These are phyloP conservation scores for Sphaerodactylus townsendi DNA, from an alignment of 2,113 vertebrate species.

Conservation along the genomic window DNA sequence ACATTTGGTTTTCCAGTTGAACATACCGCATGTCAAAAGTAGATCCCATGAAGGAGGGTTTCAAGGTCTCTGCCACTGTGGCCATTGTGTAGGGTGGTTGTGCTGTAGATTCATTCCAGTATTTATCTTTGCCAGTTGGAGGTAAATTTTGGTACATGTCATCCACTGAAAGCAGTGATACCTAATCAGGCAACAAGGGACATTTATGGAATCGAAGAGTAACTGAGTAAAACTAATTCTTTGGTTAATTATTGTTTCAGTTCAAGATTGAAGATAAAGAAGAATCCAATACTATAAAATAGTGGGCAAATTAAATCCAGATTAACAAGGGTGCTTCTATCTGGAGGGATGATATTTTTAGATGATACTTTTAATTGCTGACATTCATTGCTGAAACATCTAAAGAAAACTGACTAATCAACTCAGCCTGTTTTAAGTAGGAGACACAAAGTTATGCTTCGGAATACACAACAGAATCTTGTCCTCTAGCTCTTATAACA, in stretches of 20 bases:
- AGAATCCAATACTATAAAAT: no score
- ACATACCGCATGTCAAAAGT: slow-evolving; percentile 85
- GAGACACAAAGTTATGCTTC: neutral
- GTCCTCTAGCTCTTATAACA: neutral
- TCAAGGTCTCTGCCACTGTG: slow-evolving; percentile 72
- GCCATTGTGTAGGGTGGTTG: slow-evolving; percentile 79
- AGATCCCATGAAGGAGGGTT: slow-evolving; percentile 84
- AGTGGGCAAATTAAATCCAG: neutral
- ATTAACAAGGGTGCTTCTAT: neutral
- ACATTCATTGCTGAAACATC: neutral
- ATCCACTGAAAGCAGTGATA: slow-evolving; percentile 88
- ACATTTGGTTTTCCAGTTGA: rapidly evolving
- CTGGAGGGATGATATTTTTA: neutral
- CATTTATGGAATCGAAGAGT: neutral
- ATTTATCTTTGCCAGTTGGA: slow-evolving; percentile 77
- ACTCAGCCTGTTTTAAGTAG: neutral
- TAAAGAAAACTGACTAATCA: neutral
- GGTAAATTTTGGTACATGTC: slow-evolving; percentile 89
- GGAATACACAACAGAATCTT: neutral
- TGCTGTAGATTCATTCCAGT: slow-evolving; percentile 80
- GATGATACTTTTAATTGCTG: no score
- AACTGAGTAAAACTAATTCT: neutral
- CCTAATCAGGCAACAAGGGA: slow-evolving; percentile 62
- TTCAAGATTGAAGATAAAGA: neutral
- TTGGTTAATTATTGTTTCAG: neutral